Conservation (phyloP, 2,797 vertebrate species). For the Mastacembelus armatus region DNA sequence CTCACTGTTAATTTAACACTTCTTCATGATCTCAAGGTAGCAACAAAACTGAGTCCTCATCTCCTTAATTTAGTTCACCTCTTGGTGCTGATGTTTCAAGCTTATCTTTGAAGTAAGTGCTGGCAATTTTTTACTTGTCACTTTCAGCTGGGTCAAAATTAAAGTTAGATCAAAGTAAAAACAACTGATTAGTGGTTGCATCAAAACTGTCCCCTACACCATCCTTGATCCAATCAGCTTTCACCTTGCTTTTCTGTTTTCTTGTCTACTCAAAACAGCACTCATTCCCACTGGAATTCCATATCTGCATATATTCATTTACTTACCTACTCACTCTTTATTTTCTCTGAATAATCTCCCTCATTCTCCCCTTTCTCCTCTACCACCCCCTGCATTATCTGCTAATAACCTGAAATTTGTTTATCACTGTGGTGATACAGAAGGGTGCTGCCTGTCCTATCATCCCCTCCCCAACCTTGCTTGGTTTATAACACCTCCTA, state of each 20-base stretch:
- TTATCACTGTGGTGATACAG: conserved; percentile 62
- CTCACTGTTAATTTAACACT: conserved; percentile 24
- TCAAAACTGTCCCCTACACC: conserved; percentile 50
- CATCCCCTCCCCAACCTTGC: conserved; percentile 39
- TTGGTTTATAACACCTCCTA: conserved; percentile 68
- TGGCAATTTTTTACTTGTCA: conserved; percentile 50
- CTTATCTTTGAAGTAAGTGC: conserved; percentile 48
- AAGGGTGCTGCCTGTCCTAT: conserved; percentile 55
- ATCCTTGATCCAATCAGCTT: conserved; percentile 67
- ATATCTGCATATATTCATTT: conserved; percentile 74
- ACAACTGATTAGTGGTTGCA: conserved; percentile 59
- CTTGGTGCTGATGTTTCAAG: conserved; percentile 27
- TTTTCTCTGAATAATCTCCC: conserved; percentile 65
- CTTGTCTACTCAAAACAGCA: conserved; percentile 43
- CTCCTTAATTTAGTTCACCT: conserved; percentile 34
- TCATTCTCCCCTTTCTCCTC: conserved; percentile 61
- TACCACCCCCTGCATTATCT: conserved; percentile 70
- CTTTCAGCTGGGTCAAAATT: conserved; percentile 49
- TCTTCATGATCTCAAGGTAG: neutral
- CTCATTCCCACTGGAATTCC: conserved; percentile 50
- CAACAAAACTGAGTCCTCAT: neutral
- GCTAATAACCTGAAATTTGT: conserved; percentile 78
- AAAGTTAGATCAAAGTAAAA: conserved; percentile 59
- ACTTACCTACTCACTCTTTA: conserved; percentile 61
- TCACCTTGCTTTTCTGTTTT: conserved; percentile 68